Conservation (phyloP, 2,797 vertebrate genomes). For the Picus viridis region DNA sequence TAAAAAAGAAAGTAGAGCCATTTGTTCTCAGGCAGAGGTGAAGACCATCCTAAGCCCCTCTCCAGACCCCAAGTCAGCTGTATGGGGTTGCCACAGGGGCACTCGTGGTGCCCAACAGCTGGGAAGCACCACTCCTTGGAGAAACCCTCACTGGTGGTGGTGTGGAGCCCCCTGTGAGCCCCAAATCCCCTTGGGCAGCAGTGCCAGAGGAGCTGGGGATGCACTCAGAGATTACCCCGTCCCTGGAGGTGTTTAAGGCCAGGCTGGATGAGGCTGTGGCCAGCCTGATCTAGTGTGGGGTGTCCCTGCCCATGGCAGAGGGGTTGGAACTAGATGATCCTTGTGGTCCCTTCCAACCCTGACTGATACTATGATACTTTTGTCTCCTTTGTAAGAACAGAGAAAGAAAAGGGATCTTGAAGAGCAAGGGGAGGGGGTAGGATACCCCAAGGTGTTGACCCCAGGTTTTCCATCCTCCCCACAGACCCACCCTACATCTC, state of each 20-base stretch:
- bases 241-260: too few relatives aligned
- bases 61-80: background rate
- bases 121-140: accelerated
- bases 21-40: background rate
- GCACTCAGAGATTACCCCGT: background rate
- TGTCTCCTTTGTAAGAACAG: accelerated
- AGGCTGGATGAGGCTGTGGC: too few relatives aligned
- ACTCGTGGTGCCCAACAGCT: accelerated
- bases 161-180: accelerated
- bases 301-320: too few relatives aligned
- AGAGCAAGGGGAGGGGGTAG: background rate
- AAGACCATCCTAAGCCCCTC: background rate
- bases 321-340: too few relatives aligned
- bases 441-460: accelerated
- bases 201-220: accelerated
- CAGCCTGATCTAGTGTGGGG: too few relatives aligned
- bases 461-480: background rate
- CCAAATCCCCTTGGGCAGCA: background rate
- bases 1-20: background rate
- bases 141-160: accelerated
- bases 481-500: slow-evolving; percentile 94
- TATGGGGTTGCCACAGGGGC: accelerated
- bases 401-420: background rate
- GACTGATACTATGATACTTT: background rate
- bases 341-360: too few relatives aligned